phyloP scores from a whole-genome alignment of 2,888 invertebrate genomes.

The Deilephila elpenor region DNA sequence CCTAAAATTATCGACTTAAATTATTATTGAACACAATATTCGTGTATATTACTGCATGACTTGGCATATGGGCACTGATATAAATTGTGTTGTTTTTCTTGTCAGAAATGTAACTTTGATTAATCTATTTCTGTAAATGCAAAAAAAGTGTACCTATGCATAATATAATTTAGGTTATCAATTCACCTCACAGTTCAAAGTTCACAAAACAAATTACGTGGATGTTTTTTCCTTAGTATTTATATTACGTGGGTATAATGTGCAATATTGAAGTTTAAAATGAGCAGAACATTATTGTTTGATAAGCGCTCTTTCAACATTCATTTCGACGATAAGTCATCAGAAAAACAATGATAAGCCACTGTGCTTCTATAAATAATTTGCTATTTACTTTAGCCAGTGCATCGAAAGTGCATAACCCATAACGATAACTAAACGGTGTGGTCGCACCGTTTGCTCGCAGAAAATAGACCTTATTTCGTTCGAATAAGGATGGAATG shows the following conservation, averaged over 20 bases:
- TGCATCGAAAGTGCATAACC: conserved; percentile 30
- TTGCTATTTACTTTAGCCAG: conserved; percentile 35
- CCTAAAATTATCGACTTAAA: too few relatives aligned
- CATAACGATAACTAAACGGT: conserved; percentile 22
- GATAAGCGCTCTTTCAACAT: conserved; percentile 16
- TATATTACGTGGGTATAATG: background rate
- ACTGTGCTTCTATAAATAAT: conserved; percentile 21
- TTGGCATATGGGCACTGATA: too few relatives aligned
- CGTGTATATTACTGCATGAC: too few relatives aligned
- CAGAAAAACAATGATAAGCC: conserved; percentile 31
- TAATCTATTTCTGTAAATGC: too few relatives aligned
- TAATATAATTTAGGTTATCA: background rate
- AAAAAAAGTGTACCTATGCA: too few relatives aligned
- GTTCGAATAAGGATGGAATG: conserved; percentile 53
- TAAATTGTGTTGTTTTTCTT: too few relatives aligned
- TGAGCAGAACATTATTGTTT: background rate
- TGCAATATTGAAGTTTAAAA: background rate
- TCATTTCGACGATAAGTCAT: conserved; percentile 19
- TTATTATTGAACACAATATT: too few relatives aligned
- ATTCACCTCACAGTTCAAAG: background rate
- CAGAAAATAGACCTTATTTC: conserved; percentile 60
- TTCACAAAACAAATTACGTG: background rate
- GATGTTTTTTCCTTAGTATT: background rate
- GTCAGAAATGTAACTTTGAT: too few relatives aligned
- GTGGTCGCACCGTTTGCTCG: background rate